Evolutionary conservation across 2,888 invertebrate species (phyloP), one percentile per base, ranked within the genome.

Genomic region (Plebejus anna): DNA sequence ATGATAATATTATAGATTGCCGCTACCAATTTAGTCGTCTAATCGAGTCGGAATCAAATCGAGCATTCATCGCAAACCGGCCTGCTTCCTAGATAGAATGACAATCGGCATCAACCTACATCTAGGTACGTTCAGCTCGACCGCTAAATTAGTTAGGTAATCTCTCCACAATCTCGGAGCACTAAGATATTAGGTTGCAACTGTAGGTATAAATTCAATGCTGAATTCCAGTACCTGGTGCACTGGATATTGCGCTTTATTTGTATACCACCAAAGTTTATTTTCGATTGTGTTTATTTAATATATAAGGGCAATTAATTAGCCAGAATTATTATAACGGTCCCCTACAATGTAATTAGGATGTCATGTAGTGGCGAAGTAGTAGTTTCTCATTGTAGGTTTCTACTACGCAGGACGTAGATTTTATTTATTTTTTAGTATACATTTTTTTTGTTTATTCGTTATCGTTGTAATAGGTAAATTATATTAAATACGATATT

Each of bases 71-170:
- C 32, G 66, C 66, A 36, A 66, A 66, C 66, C 16, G 32, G 66
- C 11, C 16, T 32, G 66, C 13, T 66, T 66, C 32, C 61, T 66
- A 22, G 61, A 28, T 66, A 32, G 66, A 66, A 66, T 36, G 66
- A 66, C 66, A 66, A 66, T 66, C 32, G 66, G 66, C 13, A 36
- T 66, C 66, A 66, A 66, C 66, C 16, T 66, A 66, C 66, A 66
- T 61, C 28, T 61, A 66, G 32, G 32, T 66, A 66, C 66, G 66
- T 66, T 32, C 66, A 66, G 13, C 66, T 66, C 66, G 66, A 66
- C 66, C 66, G 66, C 66, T 66, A 66, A 66, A 66, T 66, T 66
- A 66, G 66, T 66, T 66, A 66, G 66, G 66, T 66, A 66, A 66
- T 66, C 66, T 66, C 66, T 66, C 66, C 66, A 66, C 32, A 66